phyloP scores from a whole-genome alignment of 2,113 vertebrate species.

The Empidonax alnorum region DNA sequence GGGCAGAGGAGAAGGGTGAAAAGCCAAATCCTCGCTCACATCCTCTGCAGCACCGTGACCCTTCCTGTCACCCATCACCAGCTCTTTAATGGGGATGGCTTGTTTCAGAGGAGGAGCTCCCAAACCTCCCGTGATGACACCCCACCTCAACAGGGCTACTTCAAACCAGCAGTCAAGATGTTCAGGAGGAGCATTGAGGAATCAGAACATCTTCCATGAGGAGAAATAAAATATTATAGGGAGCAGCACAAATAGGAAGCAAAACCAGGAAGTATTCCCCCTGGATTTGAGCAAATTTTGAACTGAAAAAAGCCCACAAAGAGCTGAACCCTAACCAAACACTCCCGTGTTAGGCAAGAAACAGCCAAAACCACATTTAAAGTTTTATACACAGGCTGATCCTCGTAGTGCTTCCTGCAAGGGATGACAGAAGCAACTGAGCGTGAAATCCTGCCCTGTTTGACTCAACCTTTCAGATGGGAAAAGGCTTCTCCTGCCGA shows the following conservation, averaged over 20 bases:
- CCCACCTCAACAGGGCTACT: not conserved
- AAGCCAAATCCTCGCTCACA: not conserved
- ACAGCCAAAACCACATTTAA: not conserved
- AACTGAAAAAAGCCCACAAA: not conserved
- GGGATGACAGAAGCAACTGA: not conserved
- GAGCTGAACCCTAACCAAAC: not conserved
- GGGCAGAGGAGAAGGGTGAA: not conserved
- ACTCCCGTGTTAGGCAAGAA: not conserved
- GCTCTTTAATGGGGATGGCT: not conserved
- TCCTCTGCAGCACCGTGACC: fast-evolving
- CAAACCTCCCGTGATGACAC: not conserved
- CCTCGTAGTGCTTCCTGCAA: fast-evolving
- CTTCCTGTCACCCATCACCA: not conserved
- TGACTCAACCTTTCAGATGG: not conserved
- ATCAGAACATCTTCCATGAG: not conserved
- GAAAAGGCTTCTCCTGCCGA: not conserved
- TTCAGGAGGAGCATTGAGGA: not conserved
- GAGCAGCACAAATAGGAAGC: not conserved
- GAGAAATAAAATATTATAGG: not conserved
- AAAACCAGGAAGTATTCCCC: not conserved
- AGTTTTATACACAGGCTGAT: fast-evolving
- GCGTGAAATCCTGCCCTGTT: not conserved
- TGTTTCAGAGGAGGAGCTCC: not conserved
- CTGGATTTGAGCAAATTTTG: not conserved
- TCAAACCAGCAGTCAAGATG: not conserved